These are phyloP conservation scores for Trinectes maculatus DNA, from an alignment of 2,113 vertebrate species.

Conservation along the genomic window DNA sequence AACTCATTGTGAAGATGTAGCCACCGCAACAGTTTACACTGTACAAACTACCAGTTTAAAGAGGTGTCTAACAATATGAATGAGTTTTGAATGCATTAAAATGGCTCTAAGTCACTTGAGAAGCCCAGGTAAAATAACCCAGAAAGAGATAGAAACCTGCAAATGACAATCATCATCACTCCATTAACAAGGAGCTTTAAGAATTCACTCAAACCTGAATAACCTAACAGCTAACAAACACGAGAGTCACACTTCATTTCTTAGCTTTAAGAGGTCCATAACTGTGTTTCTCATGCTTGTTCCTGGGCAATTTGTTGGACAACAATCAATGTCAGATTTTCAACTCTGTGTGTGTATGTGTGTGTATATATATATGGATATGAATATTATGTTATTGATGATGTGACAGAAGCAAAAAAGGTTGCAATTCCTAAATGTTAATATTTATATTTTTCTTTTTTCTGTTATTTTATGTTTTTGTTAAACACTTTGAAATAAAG, in stretches of 20 bases:
- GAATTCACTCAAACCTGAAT: constrained; percentile 92
- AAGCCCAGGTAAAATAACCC: constrained; percentile 67
- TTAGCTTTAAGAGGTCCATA: constrained; percentile 30
- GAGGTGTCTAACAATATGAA: constrained; percentile 54
- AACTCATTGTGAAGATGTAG: constrained; percentile 51
- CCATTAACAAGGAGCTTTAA: constrained; percentile 64
- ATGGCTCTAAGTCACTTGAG: constrained; percentile 80
- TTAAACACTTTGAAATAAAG: no score
- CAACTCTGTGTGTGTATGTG: no score
- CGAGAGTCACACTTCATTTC: constrained; percentile 67
- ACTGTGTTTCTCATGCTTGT: constrained; percentile 48
- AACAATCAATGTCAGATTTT: constrained; percentile 16
- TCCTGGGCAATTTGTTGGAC: constrained; percentile 25
- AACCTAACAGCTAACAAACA: constrained; percentile 69
- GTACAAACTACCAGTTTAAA: constrained; percentile 68
- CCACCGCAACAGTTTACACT: constrained; percentile 55
- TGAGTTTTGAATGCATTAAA: constrained; percentile 61
- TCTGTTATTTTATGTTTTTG: no score
- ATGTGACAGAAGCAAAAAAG: no score
- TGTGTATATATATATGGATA: no score
- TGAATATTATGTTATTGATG: no score
- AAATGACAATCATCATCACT: constrained; percentile 91
- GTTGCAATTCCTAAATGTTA: no score
- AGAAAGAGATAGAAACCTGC: constrained; percentile 82
- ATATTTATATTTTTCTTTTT: no score